Percentiles rank a stretch among this genome's conserved stretches.
Evolutionary conservation across 2,888 invertebrate genomes (phyloP).

Genomic region (Ennomos quercinarius): DNA sequence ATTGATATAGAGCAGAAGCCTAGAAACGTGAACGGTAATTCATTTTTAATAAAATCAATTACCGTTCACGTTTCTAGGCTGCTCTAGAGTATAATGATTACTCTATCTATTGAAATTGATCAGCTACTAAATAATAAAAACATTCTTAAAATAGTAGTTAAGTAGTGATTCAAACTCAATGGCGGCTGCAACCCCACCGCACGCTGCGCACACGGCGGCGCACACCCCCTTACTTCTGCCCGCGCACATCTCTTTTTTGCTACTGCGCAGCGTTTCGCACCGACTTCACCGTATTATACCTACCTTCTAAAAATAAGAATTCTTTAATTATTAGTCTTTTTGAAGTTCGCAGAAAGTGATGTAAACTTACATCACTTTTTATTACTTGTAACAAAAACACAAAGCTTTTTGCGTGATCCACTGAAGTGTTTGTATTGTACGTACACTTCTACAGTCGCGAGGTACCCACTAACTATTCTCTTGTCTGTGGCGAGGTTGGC

Average conservation of each 20-base stretch:
- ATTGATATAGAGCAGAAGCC: conserved; percentile 23
- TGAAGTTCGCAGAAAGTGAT: conserved; percentile 24
- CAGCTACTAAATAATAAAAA: not conserved
- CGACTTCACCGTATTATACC: too few species aligned
- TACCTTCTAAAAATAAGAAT: too few species aligned
- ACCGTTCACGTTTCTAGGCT: too few species aligned
- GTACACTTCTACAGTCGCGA: conserved; percentile 58
- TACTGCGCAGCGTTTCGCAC: too few species aligned
- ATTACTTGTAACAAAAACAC: conserved; percentile 42
- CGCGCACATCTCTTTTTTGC: too few species aligned
- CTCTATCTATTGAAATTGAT: conserved; percentile 4
- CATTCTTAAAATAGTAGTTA: not conserved
- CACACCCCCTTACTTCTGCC: too few species aligned
- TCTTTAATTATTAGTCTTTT: too few species aligned
- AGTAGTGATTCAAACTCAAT: too few species aligned
- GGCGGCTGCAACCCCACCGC: too few species aligned
- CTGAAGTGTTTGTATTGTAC: conserved; percentile 52
- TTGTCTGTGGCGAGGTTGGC: conserved; percentile 48
- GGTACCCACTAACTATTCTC: conserved; percentile 36
- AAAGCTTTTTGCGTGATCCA: conserved; percentile 48
- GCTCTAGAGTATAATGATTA: too few species aligned
- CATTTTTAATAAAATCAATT: conserved; percentile 7
- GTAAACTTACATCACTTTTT: conserved; percentile 27
- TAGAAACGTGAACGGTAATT: conserved; percentile 4
- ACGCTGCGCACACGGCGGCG: too few species aligned